Base-by-base conservation (phyloP, 2,888 invertebrate species). In the Sipha maydis region DNA sequence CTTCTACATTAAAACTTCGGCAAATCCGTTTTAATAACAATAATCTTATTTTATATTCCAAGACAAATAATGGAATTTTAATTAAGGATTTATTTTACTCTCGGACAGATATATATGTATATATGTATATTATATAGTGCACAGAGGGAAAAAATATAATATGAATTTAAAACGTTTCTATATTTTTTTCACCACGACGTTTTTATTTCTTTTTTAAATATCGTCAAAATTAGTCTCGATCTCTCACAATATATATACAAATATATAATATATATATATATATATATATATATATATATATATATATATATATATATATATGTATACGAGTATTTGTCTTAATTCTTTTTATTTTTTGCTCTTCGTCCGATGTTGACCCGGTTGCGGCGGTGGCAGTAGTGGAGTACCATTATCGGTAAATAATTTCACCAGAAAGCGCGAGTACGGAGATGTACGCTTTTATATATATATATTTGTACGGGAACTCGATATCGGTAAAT, bases 61-160 rank as follows among this genome's bases (percentile, higher is more conserved):
- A 88, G 88, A 88, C 82, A 88, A 82, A 88, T 88, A 88, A 88
- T 88, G 88, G 88, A 88, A 88, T 88, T 88, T 88, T 88, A 88
- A 88, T 88, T 88, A 88, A 88, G 82, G 88, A 88, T 88, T 88
- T 88, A 82, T 88, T 75, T 80, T 67, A 71, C 75, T 86, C 80
- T 14, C 61, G 5, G 61, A 25, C 25, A 4, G 75, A 9, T 5
- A 34, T 34, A 34, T 34, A 34, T 25, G 61, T 25, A 25, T 48
- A 48, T 48, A 48, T 48, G 14, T 48, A 48, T 48, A 14, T 14
- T 11, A 48, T 14, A 48, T 48, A 48, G 48, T 48, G 48, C 5
- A 41, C 41, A 17, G 61, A 75, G 75, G 38, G 54, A 82, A 88
- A 48, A 88, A 88, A 80, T 80, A 82, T 80, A 61, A 75, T 88